Evolutionary conservation across 2,113 vertebrate genomes (phyloP).

Genomic region (Chaetura pelagica): DNA sequence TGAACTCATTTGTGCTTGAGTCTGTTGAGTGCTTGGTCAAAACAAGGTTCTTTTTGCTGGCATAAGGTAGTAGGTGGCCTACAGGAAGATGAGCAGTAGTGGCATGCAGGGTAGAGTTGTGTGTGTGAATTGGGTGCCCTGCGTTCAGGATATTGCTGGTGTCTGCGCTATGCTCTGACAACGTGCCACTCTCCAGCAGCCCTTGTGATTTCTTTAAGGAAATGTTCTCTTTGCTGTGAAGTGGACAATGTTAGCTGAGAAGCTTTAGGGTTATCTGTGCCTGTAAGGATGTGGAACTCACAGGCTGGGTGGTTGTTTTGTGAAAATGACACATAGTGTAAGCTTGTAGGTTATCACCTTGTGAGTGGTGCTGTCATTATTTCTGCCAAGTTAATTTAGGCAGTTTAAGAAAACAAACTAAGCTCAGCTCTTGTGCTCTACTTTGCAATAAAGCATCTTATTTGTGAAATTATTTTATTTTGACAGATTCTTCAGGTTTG

Average conservation of each 20-base stretch:
- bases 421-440: neutral
- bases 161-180: neutral
- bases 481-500: neutral
- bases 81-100: neutral
- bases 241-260: accelerated
- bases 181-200: neutral
- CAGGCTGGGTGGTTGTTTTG: neutral
- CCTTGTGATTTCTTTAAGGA: neutral
- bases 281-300: neutral
- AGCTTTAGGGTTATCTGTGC: neutral
- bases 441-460: neutral
- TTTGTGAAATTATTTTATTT: neutral
- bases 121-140: neutral
- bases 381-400: constrained; percentile 4
- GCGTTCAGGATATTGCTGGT: accelerated
- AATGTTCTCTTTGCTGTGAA: neutral
- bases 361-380: neutral
- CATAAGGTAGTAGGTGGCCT: neutral
- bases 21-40: neutral
- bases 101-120: neutral
- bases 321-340: neutral
- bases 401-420: constrained; percentile 17
- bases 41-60: neutral
- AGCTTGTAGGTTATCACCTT: accelerated
- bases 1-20: neutral